phyloP scores from a whole-genome alignment of 2,797 vertebrate genomes.

The Macropodus opercularis region DNA sequence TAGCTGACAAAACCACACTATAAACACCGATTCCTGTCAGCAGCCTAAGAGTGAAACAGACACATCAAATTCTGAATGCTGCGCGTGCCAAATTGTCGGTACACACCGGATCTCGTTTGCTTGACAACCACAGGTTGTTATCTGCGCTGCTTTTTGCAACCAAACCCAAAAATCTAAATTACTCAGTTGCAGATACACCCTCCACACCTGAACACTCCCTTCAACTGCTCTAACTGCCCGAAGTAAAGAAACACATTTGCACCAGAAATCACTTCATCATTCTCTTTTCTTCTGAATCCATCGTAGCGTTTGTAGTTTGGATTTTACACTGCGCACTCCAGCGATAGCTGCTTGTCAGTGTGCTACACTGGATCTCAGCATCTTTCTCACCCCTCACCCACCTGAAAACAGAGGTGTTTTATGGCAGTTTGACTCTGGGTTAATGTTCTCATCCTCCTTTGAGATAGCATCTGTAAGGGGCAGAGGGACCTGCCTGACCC shows the following conservation, averaged over 20 bases:
- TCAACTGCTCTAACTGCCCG: conserved; percentile 76
- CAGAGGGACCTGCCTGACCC: conserved; percentile 49
- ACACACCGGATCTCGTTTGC: conserved; percentile 76
- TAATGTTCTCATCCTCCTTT: conserved; percentile 45
- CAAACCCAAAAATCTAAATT: conserved; percentile 76
- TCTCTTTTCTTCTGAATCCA: conserved; percentile 15
- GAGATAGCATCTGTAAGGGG: conserved; percentile 62
- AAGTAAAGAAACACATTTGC: conserved; percentile 20
- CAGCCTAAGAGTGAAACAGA: conserved; percentile 71
- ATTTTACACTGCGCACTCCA: background rate
- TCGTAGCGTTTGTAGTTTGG: conserved; percentile 16
- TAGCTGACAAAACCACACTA: conserved; percentile 61
- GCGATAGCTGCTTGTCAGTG: background rate
- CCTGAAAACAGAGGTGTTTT: conserved; percentile 48
- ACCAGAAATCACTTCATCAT: conserved; percentile 28
- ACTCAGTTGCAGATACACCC: conserved; percentile 73
- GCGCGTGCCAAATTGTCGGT: conserved; percentile 54
- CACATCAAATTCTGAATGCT: conserved; percentile 73
- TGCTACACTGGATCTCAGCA: conserved; percentile 9
- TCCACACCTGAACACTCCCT: conserved; percentile 66
- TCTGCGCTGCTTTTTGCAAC: conserved; percentile 49
- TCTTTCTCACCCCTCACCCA: conserved; percentile 37
- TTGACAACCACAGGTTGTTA: conserved; percentile 70
- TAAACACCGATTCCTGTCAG: conserved; percentile 66
- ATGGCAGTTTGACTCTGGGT: conserved; percentile 51